Evolutionary conservation across 2,797 vertebrate genomes (phyloP).

Genomic region (Sebastes hubbsi): DNA sequence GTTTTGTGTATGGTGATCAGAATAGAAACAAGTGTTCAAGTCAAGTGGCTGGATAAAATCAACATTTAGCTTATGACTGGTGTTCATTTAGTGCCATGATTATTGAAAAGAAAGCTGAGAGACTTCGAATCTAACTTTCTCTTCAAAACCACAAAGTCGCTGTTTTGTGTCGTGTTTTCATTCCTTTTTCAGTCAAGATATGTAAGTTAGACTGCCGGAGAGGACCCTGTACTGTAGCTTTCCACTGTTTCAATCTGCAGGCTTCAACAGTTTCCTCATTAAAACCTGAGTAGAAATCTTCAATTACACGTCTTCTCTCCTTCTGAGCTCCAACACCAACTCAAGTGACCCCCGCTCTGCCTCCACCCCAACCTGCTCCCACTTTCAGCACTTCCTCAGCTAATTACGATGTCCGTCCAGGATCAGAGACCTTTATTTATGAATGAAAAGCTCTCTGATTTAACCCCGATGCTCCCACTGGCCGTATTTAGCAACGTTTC

Average conservation of each 20-base stretch:
- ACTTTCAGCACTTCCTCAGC: conserved; percentile 22
- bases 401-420: conserved; percentile 19
- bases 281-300: conserved; percentile 58
- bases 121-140: background rate
- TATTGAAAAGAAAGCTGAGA: background rate
- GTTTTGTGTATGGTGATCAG: background rate
- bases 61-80: background rate
- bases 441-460: conserved; percentile 26
- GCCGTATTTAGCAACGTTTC: conserved; percentile 59
- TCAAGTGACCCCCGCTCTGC: background rate
- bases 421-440: conserved; percentile 2
- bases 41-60: background rate
- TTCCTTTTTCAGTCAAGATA: background rate
- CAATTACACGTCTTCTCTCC: background rate
- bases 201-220: background rate
- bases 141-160: background rate
- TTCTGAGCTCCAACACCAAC: conserved; percentile 3
- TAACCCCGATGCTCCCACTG: background rate
- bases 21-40: background rate
- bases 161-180: background rate
- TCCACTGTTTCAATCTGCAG: conserved; percentile 18
- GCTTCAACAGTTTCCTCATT: conserved; percentile 49
- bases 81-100: background rate
- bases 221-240: background rate
- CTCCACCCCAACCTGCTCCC: conserved; percentile 1